phyloP scores from a whole-genome alignment of 2,113 vertebrate species.

The Butorides virescens region DNA sequence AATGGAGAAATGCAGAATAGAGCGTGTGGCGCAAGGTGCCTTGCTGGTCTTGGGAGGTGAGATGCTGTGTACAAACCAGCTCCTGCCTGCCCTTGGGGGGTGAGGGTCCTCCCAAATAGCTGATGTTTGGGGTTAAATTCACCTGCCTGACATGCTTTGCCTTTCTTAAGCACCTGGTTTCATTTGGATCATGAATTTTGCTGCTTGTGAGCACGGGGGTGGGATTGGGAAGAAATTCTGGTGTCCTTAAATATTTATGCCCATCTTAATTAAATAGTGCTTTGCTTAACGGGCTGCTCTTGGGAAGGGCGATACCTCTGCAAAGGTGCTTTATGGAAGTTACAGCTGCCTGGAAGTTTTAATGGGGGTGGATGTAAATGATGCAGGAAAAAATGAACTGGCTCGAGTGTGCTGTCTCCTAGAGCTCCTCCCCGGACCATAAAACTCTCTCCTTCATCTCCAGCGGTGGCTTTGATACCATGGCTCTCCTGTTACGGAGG shows the following conservation, averaged over 20 bases:
- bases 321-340: not conserved
- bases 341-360: not conserved
- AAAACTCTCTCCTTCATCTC: not conserved
- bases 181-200: not conserved
- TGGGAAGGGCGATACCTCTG: not conserved
- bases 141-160: not conserved
- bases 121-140: not conserved
- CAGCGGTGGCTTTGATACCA: not conserved
- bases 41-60: not conserved
- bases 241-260: not conserved
- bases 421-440: not conserved
- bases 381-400: not conserved
- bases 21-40: not conserved
- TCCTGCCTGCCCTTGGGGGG: rapidly evolving
- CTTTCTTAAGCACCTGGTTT: not conserved
- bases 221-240: not conserved
- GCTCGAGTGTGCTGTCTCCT: rapidly evolving
- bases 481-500: not conserved
- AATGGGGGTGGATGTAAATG: not conserved
- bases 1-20: not conserved
- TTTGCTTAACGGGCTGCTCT: not conserved
- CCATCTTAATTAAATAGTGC: not conserved
- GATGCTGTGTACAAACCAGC: not conserved
- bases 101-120: rapidly evolving
- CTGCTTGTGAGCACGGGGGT: not conserved